phyloP scores from a whole-genome alignment of 2,888 invertebrate genomes.

The Cerceris ruficornis region DNA sequence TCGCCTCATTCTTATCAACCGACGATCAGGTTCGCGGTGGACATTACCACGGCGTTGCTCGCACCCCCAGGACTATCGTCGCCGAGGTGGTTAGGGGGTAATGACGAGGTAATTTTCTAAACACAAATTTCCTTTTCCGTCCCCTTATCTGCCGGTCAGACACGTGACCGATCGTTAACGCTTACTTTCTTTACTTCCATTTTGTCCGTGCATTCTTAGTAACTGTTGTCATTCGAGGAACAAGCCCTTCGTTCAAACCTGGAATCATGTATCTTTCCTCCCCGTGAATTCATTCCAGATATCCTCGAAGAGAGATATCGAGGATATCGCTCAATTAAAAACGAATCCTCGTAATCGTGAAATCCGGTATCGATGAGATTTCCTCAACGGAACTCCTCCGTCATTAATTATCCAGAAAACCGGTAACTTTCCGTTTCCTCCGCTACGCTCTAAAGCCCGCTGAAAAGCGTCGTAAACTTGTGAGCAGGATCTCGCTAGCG shows the following conservation, averaged over 20 bases:
- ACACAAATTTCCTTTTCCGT: constrained; percentile 76
- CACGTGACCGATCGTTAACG: constrained; percentile 74
- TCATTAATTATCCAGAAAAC: too few species aligned
- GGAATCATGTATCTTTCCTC: too few species aligned
- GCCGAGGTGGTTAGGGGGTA: constrained; percentile 56
- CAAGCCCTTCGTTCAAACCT: not conserved
- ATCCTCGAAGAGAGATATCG: too few species aligned
- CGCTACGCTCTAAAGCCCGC: too few species aligned
- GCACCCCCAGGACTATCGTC: constrained; percentile 29
- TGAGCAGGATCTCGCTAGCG: not conserved
- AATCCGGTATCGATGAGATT: too few species aligned
- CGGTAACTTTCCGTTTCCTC: too few species aligned
- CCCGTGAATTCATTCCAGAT: too few species aligned
- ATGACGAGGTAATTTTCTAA: constrained; percentile 79
- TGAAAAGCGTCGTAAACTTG: too few species aligned
- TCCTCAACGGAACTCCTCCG: too few species aligned
- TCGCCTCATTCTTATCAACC: constrained; percentile 61
- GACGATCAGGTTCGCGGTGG: constrained; percentile 54
- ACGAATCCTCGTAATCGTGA: too few species aligned
- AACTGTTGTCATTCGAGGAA: constrained; percentile 19
- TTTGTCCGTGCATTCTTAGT: constrained; percentile 37
- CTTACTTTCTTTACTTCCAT: constrained; percentile 58
- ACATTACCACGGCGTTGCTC: constrained; percentile 57
- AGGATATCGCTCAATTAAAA: too few species aligned
- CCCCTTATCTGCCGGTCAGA: constrained; percentile 67